These are phyloP conservation scores for Drosophila nigromelanica DNA, from an alignment of 1,140 invertebrate genomes.

Conservation along the genomic window DNA sequence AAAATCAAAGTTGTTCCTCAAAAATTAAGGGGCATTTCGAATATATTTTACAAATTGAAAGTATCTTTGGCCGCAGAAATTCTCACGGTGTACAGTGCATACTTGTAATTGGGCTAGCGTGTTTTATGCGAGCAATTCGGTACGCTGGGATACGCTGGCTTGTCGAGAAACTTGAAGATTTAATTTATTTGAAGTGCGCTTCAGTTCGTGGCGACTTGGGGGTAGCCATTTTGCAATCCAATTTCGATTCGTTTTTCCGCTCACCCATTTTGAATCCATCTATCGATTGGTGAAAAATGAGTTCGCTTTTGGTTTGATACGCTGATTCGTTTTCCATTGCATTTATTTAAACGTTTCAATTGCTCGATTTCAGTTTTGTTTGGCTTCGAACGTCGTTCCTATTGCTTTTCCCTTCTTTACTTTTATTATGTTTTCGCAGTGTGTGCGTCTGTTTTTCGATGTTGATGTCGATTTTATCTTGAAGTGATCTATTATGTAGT, in stretches of 20 bases:
- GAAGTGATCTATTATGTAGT: conserved; percentile 68
- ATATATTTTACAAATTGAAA: neutral
- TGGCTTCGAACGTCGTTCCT: conserved; percentile 12
- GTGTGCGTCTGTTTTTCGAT: neutral
- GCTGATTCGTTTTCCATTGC: conserved; percentile 69
- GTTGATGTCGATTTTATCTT: conserved; percentile 62
- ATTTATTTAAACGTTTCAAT: conserved; percentile 78
- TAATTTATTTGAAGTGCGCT: conserved; percentile 76
- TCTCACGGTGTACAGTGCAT: conserved; percentile 4
- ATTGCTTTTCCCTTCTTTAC: conserved; percentile 2
- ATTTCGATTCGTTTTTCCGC: conserved; percentile 16
- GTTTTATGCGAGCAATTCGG: conserved; percentile 50
- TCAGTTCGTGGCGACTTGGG: conserved; percentile 25
- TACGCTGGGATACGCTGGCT: conserved; percentile 44
- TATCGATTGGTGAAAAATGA: conserved; percentile 52
- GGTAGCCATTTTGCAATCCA: conserved; percentile 22
- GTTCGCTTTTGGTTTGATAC: conserved; percentile 53
- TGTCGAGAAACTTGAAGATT: conserved; percentile 71
- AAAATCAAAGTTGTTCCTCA: too few species aligned
- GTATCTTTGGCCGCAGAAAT: neutral
- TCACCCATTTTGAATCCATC: conserved; percentile 29
- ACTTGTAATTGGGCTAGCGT: conserved; percentile 62
- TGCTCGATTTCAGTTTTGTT: conserved; percentile 61
- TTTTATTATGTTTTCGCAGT: conserved; percentile 17
- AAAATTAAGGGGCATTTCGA: too few species aligned